phyloP scores from a whole-genome alignment of 2,888 invertebrate species.

The Cataglyphis albicans region DNA sequence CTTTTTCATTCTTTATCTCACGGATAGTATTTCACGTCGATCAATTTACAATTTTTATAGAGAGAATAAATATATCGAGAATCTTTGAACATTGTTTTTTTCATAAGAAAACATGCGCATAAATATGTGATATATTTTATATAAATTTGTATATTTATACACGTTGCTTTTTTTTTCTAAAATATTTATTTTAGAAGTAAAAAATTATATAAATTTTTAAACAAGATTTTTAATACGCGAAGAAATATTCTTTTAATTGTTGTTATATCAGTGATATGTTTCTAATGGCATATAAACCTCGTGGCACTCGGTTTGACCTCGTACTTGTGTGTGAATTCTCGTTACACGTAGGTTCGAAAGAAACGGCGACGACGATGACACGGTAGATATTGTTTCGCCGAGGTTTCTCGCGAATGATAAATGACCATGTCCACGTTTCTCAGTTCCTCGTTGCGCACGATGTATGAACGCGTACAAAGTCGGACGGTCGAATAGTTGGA shows the following conservation, averaged over 20 bases:
- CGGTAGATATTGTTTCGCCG: constrained; percentile 46
- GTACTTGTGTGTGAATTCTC: constrained; percentile 2
- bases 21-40: neutral
- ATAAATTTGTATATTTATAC: neutral
- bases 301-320: neutral
- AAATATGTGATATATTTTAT: neutral
- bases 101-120: neutral
- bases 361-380: constrained; percentile 26
- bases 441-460: constrained; percentile 27
- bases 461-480: constrained; percentile 32
- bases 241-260: constrained; percentile 3
- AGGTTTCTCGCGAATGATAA: constrained; percentile 45
- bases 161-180: too few relatives aligned
- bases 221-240: neutral
- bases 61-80: neutral
- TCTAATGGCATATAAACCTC: constrained; percentile 16
- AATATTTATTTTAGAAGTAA: too few relatives aligned
- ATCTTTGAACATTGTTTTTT: neutral
- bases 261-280: constrained; percentile 3
- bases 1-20: neutral
- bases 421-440: constrained; percentile 38
- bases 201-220: neutral
- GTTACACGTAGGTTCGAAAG: constrained; percentile 34
- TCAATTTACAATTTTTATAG: neutral
- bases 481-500: constrained; percentile 45